These are phyloP conservation scores for Diorhabda elongata DNA, from an alignment of 1,140 invertebrate species.

Conservation along the genomic window DNA sequence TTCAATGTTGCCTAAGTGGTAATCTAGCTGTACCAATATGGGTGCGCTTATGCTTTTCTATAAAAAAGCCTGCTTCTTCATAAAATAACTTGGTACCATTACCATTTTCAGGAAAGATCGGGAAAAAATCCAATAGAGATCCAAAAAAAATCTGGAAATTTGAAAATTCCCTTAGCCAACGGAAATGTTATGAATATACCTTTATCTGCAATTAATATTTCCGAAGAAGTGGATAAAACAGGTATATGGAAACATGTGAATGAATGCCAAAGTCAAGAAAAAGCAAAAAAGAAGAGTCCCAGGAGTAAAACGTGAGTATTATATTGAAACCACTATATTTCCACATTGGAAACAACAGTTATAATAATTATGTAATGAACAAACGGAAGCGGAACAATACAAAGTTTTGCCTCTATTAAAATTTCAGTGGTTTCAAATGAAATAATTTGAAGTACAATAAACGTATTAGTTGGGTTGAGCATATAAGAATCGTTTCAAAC, in stretches of 20 bases:
- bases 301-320: conserved; percentile 43
- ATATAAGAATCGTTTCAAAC: too few species aligned
- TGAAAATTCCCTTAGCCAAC: conserved; percentile 84
- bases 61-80: too few species aligned
- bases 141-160: conserved; percentile 53
- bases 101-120: conserved; percentile 22
- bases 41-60: too few species aligned
- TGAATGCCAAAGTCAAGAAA: conserved; percentile 49
- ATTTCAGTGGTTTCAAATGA: background rate
- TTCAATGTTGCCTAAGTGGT: too few species aligned
- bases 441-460: too few species aligned
- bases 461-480: too few species aligned
- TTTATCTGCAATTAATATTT: conserved; percentile 82
- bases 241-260: conserved; percentile 94
- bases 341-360: background rate
- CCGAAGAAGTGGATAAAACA: conserved; percentile 88
- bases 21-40: too few species aligned
- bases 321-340: background rate
- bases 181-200: conserved; percentile 92
- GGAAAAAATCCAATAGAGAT: conserved; percentile 27
- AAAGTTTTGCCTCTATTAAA: conserved; percentile 6
- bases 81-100: too few species aligned
- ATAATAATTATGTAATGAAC: too few species aligned
- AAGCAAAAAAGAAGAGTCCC: conserved; percentile 48
- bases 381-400: too few species aligned